Evolutionary conservation across 2,888 invertebrate species (phyloP).

Genomic region (Strigamia crassipes): DNA sequence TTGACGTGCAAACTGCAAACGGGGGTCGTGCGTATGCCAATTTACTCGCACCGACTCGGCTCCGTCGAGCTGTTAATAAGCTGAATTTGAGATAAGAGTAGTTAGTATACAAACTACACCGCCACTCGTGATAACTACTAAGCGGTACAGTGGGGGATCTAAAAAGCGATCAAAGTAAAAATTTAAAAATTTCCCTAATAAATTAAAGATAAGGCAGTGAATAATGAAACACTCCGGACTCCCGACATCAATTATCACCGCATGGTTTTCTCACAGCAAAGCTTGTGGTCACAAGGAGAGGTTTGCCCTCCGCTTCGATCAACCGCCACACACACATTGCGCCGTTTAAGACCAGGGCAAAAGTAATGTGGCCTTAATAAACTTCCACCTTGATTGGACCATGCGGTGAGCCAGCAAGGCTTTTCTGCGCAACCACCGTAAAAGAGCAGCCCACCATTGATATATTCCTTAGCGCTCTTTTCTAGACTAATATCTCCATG

Average conservation of each 20-base stretch:
- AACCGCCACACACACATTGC: constrained; percentile 17
- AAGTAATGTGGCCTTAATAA: constrained; percentile 24
- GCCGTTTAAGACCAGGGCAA: not conserved
- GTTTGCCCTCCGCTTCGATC: not conserved
- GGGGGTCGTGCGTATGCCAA: constrained; percentile 8
- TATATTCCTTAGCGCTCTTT: too few species aligned
- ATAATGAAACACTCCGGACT: not conserved
- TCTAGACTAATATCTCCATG: too few species aligned
- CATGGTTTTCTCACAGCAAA: not conserved
- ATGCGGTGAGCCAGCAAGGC: constrained; percentile 26
- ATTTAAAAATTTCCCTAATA: constrained; percentile 12
- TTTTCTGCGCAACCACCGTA: constrained; percentile 9
- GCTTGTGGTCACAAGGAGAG: constrained; percentile 7
- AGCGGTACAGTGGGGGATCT: not conserved
- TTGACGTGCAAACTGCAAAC: not conserved
- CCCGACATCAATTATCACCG: constrained; percentile 20
- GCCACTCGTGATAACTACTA: not conserved
- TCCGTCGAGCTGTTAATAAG: constrained; percentile 20
- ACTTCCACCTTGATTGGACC: constrained; percentile 1
- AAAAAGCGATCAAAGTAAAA: not conserved
- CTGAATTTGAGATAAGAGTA: not conserved
- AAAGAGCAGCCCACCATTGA: not conserved
- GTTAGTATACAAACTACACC: constrained; percentile 4
- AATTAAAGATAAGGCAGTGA: not conserved
- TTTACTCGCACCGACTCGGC: not conserved